Base-by-base conservation (phyloP, 2,113 vertebrate genomes). In the Salvator merianae region DNA sequence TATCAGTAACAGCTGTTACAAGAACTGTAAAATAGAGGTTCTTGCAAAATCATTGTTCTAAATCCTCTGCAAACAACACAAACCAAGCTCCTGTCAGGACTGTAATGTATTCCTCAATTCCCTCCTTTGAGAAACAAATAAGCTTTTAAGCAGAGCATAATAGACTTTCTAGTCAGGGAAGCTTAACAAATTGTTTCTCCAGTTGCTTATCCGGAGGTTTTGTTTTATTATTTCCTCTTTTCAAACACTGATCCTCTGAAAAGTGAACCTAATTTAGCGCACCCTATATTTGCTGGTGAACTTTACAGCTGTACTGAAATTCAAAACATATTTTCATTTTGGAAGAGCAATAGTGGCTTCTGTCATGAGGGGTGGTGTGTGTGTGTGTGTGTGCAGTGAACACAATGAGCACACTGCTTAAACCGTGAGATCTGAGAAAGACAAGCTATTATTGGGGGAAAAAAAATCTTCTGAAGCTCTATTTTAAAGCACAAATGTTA, bases 31-130 rank as follows among this genome's bases (percentile, higher is more conserved):
- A 50, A n/a, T 24, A 50, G 40, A 66, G 59, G 3, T 7, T 83
- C 73, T 75, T 66, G 32, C 40, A 76, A 83, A 83, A 83, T 66
- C 32, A 65, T 83, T 75, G 50, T 76, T 75, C 72, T 28, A 66
- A 76, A 53, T 76, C 62, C 43, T 66, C n/a, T 36, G 32, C 59
- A 76, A 83, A 53, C n/a, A 75, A 74, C 40, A 32, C 70, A 47
- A 65, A 75, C 59, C 59, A 34, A 74, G 34, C 22, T 26, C 43
- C 62, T 83, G 62, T 53, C 82, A 83, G 38, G 32, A n/a, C 24
- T 30, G 20, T 66, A 36, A 83, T 83, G 36, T 65, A 76, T 83
- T 43, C 43, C 12, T 34, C 43, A 28, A 40, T 83, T 65, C 59
- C 81, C 38, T 66, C 24, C 72, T 83, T 75, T 72, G 20, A 63